Evolutionary conservation across 2,797 vertebrate genomes (phyloP).

Genomic region (Forpus xanthops): DNA sequence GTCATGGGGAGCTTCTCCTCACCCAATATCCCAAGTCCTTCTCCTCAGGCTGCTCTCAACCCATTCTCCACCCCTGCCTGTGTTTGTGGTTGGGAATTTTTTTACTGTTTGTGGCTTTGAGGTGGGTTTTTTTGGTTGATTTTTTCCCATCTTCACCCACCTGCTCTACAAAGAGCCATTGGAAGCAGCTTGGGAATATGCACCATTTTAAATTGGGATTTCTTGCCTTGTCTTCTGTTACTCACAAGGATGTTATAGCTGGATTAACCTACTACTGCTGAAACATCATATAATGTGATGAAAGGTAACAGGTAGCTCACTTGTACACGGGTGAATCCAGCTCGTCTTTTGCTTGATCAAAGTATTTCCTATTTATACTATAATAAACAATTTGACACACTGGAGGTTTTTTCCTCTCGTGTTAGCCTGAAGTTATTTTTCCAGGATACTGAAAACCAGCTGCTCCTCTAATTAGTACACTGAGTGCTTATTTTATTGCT

Average conservation of each 20-base stretch:
- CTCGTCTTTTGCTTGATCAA: background rate
- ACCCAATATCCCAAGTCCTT: background rate
- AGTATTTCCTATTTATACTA: background rate
- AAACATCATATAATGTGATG: background rate
- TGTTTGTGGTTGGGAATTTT: background rate
- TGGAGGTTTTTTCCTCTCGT: background rate
- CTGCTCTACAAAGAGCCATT: background rate
- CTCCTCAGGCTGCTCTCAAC: background rate
- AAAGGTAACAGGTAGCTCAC: background rate
- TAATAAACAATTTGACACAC: slow-evolving; percentile 12
- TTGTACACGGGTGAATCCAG: background rate
- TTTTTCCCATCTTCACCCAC: background rate
- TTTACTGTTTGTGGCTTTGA: background rate
- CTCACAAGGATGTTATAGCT: background rate
- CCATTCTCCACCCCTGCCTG: background rate
- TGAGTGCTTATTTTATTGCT: slow-evolving; percentile 45
- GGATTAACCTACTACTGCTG: background rate
- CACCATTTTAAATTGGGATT: background rate
- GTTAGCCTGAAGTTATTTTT: slow-evolving; percentile 41
- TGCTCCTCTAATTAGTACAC: slow-evolving; percentile 52
- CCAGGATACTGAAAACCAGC: slow-evolving; percentile 33
- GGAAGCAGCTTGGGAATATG: background rate
- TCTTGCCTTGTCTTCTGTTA: background rate
- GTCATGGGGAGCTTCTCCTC: background rate
- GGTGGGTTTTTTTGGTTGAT: background rate